These are phyloP conservation scores for Eumaeus atala DNA, from an alignment of 1,140 invertebrate species.

Conservation along the genomic window DNA sequence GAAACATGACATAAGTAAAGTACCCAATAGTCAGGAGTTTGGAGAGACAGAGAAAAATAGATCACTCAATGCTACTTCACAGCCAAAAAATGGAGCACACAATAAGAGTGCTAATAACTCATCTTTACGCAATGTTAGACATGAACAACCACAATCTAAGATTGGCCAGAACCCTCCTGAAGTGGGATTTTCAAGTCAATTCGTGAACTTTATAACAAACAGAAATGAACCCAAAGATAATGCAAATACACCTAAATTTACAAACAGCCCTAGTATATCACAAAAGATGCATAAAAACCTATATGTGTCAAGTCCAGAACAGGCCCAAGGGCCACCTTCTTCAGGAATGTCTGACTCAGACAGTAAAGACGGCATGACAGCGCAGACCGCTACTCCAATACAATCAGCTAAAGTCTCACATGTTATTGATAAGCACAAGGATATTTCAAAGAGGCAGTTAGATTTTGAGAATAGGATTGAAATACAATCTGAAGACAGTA, in stretches of 20 bases:
- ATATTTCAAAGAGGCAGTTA: conserved; percentile 67
- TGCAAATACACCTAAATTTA: conserved; percentile 70
- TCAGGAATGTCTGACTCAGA: conserved; percentile 63
- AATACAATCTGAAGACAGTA: conserved; percentile 68
- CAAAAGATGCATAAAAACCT: conserved; percentile 74
- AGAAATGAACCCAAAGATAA: conserved; percentile 73
- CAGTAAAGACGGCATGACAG: conserved; percentile 65
- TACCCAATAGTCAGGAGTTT: conserved; percentile 31
- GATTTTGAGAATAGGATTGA: conserved; percentile 67
- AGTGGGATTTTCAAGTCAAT: conserved; percentile 68
- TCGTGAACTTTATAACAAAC: conserved; percentile 66
- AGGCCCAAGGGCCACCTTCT: conserved; percentile 67
- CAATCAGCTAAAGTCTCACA: conserved; percentile 61
- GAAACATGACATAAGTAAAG: conserved; percentile 36
- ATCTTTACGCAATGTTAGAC: conserved; percentile 58
- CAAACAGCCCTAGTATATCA: conserved; percentile 69
- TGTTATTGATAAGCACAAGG: conserved; percentile 64
- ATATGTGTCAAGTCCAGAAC: conserved; percentile 72
- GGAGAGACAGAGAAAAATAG: conserved; percentile 38
- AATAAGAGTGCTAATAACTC: conserved; percentile 57
- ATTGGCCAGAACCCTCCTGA: conserved; percentile 52
- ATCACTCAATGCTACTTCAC: conserved; percentile 34
- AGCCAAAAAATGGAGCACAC: conserved; percentile 31
- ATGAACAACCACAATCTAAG: conserved; percentile 62
- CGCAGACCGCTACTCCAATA: conserved; percentile 51